phyloP scores from a whole-genome alignment of 2,888 invertebrate species.

The Geophilus truncorum region DNA sequence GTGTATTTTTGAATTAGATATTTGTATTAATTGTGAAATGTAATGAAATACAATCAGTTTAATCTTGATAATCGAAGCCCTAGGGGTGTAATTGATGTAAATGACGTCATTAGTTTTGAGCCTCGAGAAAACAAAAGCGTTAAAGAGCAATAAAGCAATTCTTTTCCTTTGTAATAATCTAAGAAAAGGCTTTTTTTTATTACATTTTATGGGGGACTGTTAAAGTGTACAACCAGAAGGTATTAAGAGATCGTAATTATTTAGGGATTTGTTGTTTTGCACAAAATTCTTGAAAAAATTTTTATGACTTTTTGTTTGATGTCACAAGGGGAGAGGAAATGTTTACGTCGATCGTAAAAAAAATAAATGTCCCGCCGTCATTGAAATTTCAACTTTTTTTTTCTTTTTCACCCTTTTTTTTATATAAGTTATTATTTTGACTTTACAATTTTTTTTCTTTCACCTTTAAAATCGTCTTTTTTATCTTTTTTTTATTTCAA shows the following conservation, averaged over 20 bases:
- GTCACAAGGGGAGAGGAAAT: background rate
- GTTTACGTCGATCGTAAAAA: background rate
- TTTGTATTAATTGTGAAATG: too few species aligned
- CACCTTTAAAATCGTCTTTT: background rate
- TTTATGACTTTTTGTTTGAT: background rate
- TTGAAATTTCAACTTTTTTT: background rate
- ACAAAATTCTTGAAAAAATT: background rate
- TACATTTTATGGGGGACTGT: background rate
- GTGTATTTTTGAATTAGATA: too few species aligned
- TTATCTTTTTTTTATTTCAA: too few species aligned
- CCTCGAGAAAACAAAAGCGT: background rate
- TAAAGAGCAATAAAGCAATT: background rate
- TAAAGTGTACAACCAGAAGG: background rate
- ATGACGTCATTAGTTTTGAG: background rate
- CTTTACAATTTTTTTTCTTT: background rate
- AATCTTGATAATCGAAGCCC: background rate
- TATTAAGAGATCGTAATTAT: background rate
- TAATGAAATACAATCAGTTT: background rate
- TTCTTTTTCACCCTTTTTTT: background rate
- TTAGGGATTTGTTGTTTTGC: too few species aligned
- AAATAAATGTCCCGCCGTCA: background rate
- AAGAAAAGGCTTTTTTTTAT: background rate
- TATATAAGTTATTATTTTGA: background rate
- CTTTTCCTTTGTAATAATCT: background rate
- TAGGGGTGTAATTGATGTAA: background rate